Evolutionary conservation across 1,140 invertebrate species (phyloP), one percentile per base, ranked within the genome.

Genomic region (Ladona fulva): DNA sequence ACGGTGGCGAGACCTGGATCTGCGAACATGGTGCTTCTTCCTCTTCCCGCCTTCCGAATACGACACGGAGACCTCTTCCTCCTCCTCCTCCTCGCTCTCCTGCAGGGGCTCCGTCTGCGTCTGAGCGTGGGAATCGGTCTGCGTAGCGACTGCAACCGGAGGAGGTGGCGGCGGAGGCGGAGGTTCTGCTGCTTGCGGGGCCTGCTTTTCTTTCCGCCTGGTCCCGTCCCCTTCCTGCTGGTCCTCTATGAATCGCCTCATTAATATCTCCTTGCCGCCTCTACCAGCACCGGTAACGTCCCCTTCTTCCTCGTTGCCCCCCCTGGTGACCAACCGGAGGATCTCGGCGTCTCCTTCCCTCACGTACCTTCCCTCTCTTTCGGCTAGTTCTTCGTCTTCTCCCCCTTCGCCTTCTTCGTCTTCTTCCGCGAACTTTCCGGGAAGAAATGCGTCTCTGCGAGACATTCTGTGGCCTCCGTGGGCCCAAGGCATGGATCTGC

Each of bases 261-360:
- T 90, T 6, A 95, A 85, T 80, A 93, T 90, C 83, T 94, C 91
- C 85, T 95, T 95, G 0, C 93, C 93, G 79, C 89, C 90, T 73
- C 52, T 66, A 6, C 52, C 52, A 3, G 52, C 52, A 16, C 52
- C 52, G 5, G 52, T 66, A 12, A 79, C 81, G 81, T 75, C 82
- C 80, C 78, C 52, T 22, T 66, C 52, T 12, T 66, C 52, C 16
- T 91, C 90, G 79, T 88, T 87, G 78, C 89, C 87, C 14, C 91
- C 92, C 81, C 92, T 87, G 0, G 92, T 93, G 29, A 94, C 90
- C n/a, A 95, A 84, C 79, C 92, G 86, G 74, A 95, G 84, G 76
- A 95, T 93, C 86, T 94, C 93, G 0, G 93, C 91, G 81, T 94
- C 93, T 0, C 93, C 93, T 82, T 94, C 92, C 81, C 92, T 89